Conservation (phyloP, 1,140 invertebrate species). For the Chironomus striatipennis region DNA sequence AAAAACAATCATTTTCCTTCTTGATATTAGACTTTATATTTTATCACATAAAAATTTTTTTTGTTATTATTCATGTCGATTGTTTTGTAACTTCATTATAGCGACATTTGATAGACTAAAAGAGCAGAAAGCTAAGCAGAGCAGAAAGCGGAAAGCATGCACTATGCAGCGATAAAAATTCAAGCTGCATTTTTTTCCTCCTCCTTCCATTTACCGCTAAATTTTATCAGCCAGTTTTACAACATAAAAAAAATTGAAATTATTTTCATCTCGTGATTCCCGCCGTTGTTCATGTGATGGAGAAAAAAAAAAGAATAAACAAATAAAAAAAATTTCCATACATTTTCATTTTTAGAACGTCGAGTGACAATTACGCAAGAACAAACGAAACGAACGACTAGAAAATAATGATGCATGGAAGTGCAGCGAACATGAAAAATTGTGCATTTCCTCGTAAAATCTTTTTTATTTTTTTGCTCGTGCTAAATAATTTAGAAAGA, state of each 20-base stretch:
- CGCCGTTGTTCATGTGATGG: not conserved
- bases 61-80: not conserved
- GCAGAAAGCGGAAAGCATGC: not conserved
- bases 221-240: not conserved
- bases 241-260: not conserved
- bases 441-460: not conserved
- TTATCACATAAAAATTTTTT: not conserved
- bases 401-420: not conserved
- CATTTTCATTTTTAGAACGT: not conserved
- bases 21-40: not conserved
- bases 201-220: not conserved
- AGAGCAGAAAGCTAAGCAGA: not conserved
- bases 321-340: not conserved
- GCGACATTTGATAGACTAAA: not conserved
- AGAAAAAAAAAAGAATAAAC: too few species aligned
- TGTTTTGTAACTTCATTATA: conserved; percentile 1
- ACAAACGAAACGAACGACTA: not conserved
- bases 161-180: not conserved
- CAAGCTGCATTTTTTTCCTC: not conserved
- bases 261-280: not conserved
- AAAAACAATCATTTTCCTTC: not conserved
- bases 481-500: not conserved
- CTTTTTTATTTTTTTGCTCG: not conserved
- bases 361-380: conserved; percentile 3
- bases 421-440: not conserved